These are phyloP conservation scores for Megaptera novaeangliae DNA, from an alignment of 2,113 vertebrate genomes.

Conservation along the genomic window DNA sequence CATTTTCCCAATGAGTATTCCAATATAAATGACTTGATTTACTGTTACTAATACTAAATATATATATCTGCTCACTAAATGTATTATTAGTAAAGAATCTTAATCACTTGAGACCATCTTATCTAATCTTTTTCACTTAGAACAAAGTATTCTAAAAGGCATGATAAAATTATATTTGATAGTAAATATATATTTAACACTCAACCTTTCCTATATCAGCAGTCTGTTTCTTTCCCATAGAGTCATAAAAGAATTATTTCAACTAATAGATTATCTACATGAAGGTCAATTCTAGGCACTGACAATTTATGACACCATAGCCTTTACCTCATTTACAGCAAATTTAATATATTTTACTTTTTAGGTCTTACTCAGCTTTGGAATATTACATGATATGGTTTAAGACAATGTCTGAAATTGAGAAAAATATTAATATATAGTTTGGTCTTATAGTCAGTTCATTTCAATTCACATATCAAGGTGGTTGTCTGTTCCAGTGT, in stretches of 20 bases:
- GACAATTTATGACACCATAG: background rate
- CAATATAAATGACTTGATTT: background rate
- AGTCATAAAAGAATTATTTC: background rate
- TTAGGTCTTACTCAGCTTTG: background rate
- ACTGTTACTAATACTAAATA: constrained; percentile 3
- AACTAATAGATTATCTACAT: background rate
- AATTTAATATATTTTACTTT: background rate
- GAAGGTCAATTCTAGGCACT: background rate
- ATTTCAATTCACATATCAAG: background rate
- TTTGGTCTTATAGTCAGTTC: background rate
- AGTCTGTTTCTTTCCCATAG: background rate
- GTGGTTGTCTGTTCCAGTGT: background rate
- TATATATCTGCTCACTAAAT: background rate
- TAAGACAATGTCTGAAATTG: background rate
- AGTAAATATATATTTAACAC: background rate
- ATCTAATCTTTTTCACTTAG: background rate
- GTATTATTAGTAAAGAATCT: background rate
- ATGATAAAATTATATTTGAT: constrained; percentile 13
- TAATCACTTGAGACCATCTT: background rate
- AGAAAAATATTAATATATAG: background rate
- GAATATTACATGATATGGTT: background rate
- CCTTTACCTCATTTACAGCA: background rate
- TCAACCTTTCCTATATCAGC: background rate
- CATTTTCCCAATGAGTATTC: background rate
- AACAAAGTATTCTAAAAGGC: constrained; percentile 14